A percentile compares a stretch with the other conserved stretches of the same genome.
Conservation (phyloP, 2,888 invertebrate genomes). For the Megaustenia siamemsis region DNA sequence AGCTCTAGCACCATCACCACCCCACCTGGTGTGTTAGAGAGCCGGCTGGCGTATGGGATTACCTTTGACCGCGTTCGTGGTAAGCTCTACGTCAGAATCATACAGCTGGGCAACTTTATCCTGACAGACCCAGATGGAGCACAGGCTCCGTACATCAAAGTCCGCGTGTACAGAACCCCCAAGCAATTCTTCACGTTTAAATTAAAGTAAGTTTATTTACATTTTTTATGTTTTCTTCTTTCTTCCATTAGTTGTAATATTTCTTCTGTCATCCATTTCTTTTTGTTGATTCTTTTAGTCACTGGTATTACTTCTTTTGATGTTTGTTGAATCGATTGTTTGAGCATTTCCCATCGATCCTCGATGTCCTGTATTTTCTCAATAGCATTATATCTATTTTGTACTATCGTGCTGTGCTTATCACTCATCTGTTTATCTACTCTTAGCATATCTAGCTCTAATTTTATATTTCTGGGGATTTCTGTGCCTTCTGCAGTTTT, state of each 20-base stretch:
- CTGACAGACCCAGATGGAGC: slow-evolving; percentile 60
- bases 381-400: no score
- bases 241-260: neutral
- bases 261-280: neutral
- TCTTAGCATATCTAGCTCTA: no score
- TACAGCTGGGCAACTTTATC: slow-evolving; percentile 64
- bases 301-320: no score
- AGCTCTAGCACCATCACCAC: slow-evolving; percentile 15
- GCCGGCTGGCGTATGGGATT: slow-evolving; percentile 63
- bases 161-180: slow-evolving; percentile 65
- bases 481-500: no score
- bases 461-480: no score
- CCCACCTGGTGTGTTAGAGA: slow-evolving; percentile 49
- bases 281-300: neutral
- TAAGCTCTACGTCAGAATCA: slow-evolving; percentile 63
- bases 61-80: slow-evolving; percentile 62
- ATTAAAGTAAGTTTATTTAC: slow-evolving; percentile 38
- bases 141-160: slow-evolving; percentile 70
- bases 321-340: no score
- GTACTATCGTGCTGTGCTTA: no score
- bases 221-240: neutral
- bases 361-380: no score
- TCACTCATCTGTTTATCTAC: no score
- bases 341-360: no score
- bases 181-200: slow-evolving; percentile 69